Base-by-base conservation (phyloP, 1,140 invertebrate genomes). In the Lamellibrachia luymesi region DNA sequence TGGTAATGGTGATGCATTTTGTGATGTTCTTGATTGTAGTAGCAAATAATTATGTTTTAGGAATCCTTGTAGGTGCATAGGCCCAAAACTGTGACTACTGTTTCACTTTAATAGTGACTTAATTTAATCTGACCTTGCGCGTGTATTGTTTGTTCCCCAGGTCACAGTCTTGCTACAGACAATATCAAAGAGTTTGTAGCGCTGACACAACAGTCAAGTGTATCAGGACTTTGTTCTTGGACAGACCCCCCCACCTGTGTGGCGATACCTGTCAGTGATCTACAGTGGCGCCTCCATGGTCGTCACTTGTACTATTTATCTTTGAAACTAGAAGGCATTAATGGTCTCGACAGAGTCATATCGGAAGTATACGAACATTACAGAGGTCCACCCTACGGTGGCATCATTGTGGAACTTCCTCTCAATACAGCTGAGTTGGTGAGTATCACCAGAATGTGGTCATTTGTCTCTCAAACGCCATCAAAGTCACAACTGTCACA, bases 321-420 rank as follows among this genome's bases (percentile, higher is more conserved):
- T 2, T 22, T 80, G 64, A 80, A 80, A 80, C 64, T 80, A 80
- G 64, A 80, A 80, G 64, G 64, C 4, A 80, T 80, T 22, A 80
- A 80, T 22, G 64, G 64, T 80, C 64, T 80, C 25, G 64, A 80
- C 64, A 8, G 91, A 51, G 51, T 51, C 49, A n/a, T n/a, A 50
- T 91, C 91, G 10, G 49, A 10, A 5, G 51, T 22, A n/a, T 91
- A 91, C 22, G 51, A 50, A 13, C 91, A 91, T n/a, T 91, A 91
- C 91, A 91, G 91, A 50, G 91, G 91, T 51, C 49, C 91, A 50
- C 91, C 91, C 5, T 50, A 50, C n/a, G 22, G 91, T 6, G 91
- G 91, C 91, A 50, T 91, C 2, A n/a, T 91, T 51, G 51, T 91
- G 51, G 91, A 91, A 51, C 91, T 91, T 13, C 91, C 91, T 80